Evolutionary conservation across 2,113 vertebrate genomes (phyloP).

Genomic region (Psettodes erumei): DNA sequence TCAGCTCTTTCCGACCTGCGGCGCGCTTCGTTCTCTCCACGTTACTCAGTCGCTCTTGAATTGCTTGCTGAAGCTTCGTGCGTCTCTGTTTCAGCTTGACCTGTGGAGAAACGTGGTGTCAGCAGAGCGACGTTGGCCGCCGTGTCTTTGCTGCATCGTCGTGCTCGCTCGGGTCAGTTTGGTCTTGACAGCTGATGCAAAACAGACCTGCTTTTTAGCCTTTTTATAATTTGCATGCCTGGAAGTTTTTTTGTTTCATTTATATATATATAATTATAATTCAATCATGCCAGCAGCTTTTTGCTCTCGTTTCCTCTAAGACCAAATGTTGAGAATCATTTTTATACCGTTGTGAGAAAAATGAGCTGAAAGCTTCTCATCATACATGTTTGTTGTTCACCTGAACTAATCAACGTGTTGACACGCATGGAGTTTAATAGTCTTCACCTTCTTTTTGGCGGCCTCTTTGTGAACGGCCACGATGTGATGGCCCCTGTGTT

Average conservation of each 20-base stretch:
- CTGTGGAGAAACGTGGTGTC: conserved; percentile 56
- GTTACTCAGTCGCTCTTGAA: conserved; percentile 62
- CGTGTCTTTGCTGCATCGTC: background rate
- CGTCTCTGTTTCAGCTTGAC: conserved; percentile 56
- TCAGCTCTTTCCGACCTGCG: conserved; percentile 13
- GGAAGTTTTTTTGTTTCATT: background rate
- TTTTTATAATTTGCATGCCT: no score
- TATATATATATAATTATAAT: no score
- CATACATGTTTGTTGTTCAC: no score
- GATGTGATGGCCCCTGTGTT: conserved; percentile 80
- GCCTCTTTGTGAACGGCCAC: conserved; percentile 50
- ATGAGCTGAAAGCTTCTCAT: no score
- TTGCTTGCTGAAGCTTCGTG: conserved; percentile 69
- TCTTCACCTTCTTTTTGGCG: conserved; percentile 55
- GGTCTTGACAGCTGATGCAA: background rate
- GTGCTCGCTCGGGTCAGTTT: background rate
- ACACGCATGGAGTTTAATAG: background rate
- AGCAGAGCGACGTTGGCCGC: no score
- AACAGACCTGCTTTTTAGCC: conserved; percentile 6
- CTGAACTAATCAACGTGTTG: background rate
- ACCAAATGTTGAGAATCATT: no score
- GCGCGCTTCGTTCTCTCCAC: conserved; percentile 49
- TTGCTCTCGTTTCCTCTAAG: no score
- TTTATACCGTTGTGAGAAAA: no score
- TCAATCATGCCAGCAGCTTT: no score